phyloP scores from a whole-genome alignment of 2,888 invertebrate species.

The Nasonia oneida region DNA sequence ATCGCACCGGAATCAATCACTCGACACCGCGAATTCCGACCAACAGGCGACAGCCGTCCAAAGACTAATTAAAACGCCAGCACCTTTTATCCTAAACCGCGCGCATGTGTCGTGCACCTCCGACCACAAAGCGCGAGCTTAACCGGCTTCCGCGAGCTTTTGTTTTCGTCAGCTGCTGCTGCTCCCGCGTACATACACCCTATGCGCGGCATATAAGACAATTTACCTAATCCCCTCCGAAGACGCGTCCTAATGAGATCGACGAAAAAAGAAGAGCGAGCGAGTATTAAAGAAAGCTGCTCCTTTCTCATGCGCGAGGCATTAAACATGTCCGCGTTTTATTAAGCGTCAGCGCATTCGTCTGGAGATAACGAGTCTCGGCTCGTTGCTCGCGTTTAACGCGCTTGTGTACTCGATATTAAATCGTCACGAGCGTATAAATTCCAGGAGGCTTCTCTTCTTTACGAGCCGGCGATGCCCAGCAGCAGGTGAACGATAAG shows the following conservation, averaged over 20 bases:
- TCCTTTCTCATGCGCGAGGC: background rate
- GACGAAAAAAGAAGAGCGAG: background rate
- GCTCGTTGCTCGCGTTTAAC: constrained; percentile 29
- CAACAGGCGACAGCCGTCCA: constrained; percentile 3
- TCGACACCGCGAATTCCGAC: constrained; percentile 7
- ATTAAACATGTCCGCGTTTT: background rate
- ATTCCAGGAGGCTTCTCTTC: background rate
- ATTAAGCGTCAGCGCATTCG: constrained; percentile 26
- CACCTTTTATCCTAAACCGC: constrained; percentile 12
- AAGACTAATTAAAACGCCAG: constrained; percentile 31
- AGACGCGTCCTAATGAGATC: background rate
- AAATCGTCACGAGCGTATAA: background rate
- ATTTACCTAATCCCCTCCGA: background rate
- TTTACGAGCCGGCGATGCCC: background rate
- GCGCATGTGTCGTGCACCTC: background rate
- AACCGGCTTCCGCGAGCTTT: background rate
- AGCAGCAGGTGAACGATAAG: constrained; percentile 10
- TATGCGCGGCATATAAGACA: background rate
- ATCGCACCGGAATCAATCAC: background rate
- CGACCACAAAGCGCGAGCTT: background rate
- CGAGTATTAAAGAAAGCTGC: background rate
- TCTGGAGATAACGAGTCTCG: constrained; percentile 10
- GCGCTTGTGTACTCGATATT: background rate
- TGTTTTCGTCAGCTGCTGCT: background rate
- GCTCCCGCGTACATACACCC: background rate